Base-by-base conservation (phyloP, 2,113 vertebrate species). In the Ictalurus furcatus region DNA sequence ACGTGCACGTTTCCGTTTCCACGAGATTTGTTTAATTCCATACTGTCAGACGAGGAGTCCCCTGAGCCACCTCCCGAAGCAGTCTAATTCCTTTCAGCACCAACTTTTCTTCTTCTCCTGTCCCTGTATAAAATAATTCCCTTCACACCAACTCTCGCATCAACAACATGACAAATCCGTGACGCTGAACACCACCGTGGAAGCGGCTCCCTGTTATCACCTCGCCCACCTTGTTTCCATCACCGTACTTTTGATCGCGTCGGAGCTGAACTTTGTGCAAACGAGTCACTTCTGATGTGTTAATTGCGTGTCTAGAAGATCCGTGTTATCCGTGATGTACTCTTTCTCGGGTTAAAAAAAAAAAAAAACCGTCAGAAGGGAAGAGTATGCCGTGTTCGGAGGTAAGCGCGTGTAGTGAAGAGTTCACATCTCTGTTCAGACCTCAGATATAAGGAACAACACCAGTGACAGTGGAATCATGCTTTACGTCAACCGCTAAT, bases 21-120 rank as follows among this genome's bases (percentile, higher is more conserved):
- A 13, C 25, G 21, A 89, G 92, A 92, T 94, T 85, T 91, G 92
- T 93, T 95, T 96, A 94, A 95, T 94, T 95, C 91, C 90, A 86
- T 71, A 91, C 90, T 84, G 89, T 94, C 92, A 94, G 92, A 93
- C 40, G 54, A 61, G 37, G 79, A 91, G 82, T 91, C 90, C 89
- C 86, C 84, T 88, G 91, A 92, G 92, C 91, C 84, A 85, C 91
- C 90, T 90, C 89, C 92, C 92, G 90, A 92, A 92, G 92, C 86
- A 5, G 44, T 90, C 88, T 92, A 92, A 94, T 92, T 93, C 85
- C 88, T 58, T 87, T 87, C 78, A 69, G 61, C 86, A 88, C 86
- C 30, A 88, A 80, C 88, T 86, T 87, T 78, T 54, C 79, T 56
- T n/a, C 74, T 85, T 71, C 86, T 65, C 17, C 65, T 73, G 54